These are phyloP conservation scores for Spheniscus mendiculus DNA, from an alignment of 2,113 vertebrate species.

Conservation along the genomic window DNA sequence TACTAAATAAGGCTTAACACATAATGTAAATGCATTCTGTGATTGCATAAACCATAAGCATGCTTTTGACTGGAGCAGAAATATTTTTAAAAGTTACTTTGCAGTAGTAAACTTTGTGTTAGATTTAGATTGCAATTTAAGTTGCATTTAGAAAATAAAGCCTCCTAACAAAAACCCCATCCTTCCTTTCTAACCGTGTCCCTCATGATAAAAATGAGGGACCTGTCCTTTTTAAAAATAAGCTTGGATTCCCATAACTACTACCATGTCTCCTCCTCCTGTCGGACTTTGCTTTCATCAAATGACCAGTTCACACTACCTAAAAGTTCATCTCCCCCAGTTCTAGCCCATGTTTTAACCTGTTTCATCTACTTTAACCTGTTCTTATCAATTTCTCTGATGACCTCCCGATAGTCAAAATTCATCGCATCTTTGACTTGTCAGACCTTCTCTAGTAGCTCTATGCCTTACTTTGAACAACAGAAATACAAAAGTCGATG, in stretches of 20 bases:
- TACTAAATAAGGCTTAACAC: not conserved
- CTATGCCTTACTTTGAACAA: not conserved
- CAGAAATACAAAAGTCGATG: not conserved
- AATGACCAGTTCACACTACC: not conserved
- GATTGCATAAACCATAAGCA: not conserved
- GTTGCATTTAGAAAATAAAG: not conserved
- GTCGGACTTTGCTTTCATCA: not conserved
- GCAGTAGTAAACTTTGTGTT: not conserved
- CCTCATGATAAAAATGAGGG: accelerated
- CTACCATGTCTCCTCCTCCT: not conserved
- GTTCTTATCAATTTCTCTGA: not conserved
- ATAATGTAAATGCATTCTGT: not conserved
- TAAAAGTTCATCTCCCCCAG: not conserved
- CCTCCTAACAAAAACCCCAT: not conserved
- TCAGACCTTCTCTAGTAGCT: not conserved
- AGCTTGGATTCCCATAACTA: not conserved
- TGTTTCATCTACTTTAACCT: not conserved
- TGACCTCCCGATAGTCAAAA: not conserved
- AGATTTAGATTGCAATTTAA: not conserved
- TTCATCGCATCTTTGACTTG: not conserved
- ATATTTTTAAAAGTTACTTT: not conserved
- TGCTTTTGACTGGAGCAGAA: not conserved
- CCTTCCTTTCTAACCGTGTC: not conserved
- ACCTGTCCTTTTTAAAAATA: not conserved
- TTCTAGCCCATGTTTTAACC: not conserved